These are phyloP conservation scores for Zoanthus gigantus DNA, from an alignment of 92 coral and sea anemone genomes.

Conservation along the genomic window DNA sequence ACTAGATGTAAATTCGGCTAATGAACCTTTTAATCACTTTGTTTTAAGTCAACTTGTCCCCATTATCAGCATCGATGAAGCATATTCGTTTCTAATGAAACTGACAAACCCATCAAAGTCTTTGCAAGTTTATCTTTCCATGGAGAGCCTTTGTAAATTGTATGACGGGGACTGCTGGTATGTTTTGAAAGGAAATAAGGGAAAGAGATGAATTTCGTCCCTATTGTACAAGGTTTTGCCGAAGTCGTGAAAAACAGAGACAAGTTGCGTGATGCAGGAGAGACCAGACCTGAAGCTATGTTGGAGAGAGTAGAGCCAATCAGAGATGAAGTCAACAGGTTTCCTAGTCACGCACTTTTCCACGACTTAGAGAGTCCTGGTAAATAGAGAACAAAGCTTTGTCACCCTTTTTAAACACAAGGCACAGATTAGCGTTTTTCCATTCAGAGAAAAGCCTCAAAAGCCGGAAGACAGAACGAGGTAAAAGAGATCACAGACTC, in stretches of 20 bases:
- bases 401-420: conserved; percentile 36
- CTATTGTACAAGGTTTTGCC: too few species aligned
- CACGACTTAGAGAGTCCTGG: not conserved
- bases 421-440: not conserved
- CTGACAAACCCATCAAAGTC: not conserved
- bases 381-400: too few species aligned
- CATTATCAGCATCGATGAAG: conserved; percentile 49
- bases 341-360: conserved; percentile 22
- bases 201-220: not conserved
- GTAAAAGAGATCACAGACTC: not conserved
- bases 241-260: too few species aligned
- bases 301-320: conserved; percentile 10
- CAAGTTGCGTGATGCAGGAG: not conserved
- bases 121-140: not conserved
- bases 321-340: conserved; percentile 27
- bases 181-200: conserved; percentile 33
- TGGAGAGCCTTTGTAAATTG: conserved; percentile 50
- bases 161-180: conserved; percentile 29
- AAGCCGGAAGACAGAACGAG: not conserved
- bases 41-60: conserved; percentile 12
- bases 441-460: not conserved
- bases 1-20: conserved; percentile 37
- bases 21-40: conserved; percentile 44
- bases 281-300: not conserved
- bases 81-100: conserved; percentile 22